These are phyloP conservation scores for Anas platyrhynchos DNA, from an alignment of 2,113 vertebrate genomes.

Conservation along the genomic window DNA sequence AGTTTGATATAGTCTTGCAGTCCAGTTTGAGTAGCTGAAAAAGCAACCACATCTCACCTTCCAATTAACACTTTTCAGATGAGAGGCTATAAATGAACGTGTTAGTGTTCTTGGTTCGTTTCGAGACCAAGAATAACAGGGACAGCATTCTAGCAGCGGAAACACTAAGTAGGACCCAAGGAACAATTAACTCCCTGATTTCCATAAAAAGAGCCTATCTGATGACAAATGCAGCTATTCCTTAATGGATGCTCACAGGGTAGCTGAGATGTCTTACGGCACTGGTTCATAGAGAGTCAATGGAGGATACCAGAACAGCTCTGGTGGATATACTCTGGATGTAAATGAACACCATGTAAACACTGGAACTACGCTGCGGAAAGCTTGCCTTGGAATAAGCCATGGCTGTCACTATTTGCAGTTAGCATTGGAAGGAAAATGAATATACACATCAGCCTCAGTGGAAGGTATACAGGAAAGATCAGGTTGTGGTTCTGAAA, in stretches of 20 bases:
- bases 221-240: background rate
- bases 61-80: constrained; percentile 25
- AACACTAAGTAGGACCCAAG: background rate
- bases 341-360: background rate
- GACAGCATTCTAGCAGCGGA: background rate
- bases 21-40: background rate
- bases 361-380: background rate
- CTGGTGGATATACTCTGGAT: background rate
- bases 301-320: background rate
- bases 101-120: rapidly evolving
- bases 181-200: background rate
- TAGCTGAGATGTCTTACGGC: background rate
- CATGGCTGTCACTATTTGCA: background rate
- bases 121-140: background rate
- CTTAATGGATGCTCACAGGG: background rate
- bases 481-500: background rate
- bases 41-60: background rate
- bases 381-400: background rate
- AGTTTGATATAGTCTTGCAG: background rate
- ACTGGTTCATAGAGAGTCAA: background rate
- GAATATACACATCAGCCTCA: background rate
- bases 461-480: background rate
- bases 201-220: background rate
- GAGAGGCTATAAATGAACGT: background rate
- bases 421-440: background rate